These are phyloP conservation scores for Platyscapa corneri DNA, from an alignment of 1,140 invertebrate genomes.

Conservation along the genomic window DNA sequence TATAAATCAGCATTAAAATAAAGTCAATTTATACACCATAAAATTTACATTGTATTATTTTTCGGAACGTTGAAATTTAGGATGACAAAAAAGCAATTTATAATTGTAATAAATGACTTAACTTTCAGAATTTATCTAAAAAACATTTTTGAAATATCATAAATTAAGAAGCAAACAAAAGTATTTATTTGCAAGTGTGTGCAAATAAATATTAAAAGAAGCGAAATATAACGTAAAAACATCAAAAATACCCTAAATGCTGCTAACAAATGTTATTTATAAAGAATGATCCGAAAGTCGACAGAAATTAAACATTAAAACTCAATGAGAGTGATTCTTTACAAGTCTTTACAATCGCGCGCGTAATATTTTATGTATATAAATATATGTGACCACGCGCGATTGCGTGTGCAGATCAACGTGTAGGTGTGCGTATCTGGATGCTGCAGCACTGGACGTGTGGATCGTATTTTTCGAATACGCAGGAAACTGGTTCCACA, in stretches of 20 bases:
- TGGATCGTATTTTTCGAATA: neutral
- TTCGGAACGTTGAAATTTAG: neutral
- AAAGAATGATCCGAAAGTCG: neutral
- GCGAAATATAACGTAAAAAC: neutral
- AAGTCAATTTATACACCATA: neutral
- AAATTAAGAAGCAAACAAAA: neutral
- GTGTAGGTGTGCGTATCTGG: neutral
- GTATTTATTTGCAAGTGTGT: neutral
- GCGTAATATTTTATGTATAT: neutral
- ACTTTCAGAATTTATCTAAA: neutral
- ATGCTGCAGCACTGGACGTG: no score
- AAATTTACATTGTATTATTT: conserved; percentile 25
- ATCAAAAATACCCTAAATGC: neutral
- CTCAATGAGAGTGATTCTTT: neutral
- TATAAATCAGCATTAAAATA: neutral
- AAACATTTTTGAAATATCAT: neutral
- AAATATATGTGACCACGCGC: neutral
- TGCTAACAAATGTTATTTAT: neutral
- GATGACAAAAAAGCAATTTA: neutral
- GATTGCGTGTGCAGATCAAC: neutral
- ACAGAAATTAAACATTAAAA: neutral
- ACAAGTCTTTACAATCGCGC: neutral
- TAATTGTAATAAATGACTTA: neutral
- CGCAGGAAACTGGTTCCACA: neutral
- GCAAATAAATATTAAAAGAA: neutral